Evolutionary conservation across 2,113 vertebrate genomes (phyloP).

Genomic region (Plecotus auritus): DNA sequence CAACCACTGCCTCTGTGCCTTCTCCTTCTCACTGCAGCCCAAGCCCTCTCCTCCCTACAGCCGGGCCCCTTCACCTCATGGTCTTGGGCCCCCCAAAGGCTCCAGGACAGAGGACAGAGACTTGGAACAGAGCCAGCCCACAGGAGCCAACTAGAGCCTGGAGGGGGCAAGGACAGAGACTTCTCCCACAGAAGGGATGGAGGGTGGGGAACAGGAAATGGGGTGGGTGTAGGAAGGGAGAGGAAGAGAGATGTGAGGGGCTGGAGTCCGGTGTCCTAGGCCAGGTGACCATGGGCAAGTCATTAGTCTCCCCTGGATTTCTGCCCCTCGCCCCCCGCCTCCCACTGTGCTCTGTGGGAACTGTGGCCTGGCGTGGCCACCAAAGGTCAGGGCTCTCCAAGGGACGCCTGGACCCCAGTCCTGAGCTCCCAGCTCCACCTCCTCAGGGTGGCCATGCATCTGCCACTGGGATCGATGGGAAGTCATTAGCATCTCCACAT

Average conservation of each 20-base stretch:
- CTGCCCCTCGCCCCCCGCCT: neutral
- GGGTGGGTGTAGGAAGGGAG: neutral
- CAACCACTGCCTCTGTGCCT: neutral
- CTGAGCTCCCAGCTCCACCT: slow-evolving; percentile 87
- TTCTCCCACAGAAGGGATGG: neutral
- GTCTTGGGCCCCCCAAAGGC: neutral
- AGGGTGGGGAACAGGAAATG: neutral
- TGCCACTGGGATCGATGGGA: slow-evolving; percentile 94
- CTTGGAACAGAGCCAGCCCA: neutral
- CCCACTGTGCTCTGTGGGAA: neutral
- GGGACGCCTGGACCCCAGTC: neutral
- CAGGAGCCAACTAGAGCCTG: neutral
- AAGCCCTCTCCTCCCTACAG: neutral
- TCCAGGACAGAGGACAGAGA: neutral
- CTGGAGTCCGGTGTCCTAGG: neutral
- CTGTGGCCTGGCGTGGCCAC: neutral
- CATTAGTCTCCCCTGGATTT: neutral
- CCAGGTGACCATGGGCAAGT: neutral
- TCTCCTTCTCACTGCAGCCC: neutral
- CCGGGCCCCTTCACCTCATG: neutral
- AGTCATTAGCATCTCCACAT: slow-evolving; percentile 96
- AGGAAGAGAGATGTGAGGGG: neutral
- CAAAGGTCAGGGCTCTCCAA: neutral
- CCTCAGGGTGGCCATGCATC: slow-evolving; percentile 88
- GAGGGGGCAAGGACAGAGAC: neutral